phyloP scores from a whole-genome alignment of 2,113 vertebrate species.

The Crotophaga sulcirostris region DNA sequence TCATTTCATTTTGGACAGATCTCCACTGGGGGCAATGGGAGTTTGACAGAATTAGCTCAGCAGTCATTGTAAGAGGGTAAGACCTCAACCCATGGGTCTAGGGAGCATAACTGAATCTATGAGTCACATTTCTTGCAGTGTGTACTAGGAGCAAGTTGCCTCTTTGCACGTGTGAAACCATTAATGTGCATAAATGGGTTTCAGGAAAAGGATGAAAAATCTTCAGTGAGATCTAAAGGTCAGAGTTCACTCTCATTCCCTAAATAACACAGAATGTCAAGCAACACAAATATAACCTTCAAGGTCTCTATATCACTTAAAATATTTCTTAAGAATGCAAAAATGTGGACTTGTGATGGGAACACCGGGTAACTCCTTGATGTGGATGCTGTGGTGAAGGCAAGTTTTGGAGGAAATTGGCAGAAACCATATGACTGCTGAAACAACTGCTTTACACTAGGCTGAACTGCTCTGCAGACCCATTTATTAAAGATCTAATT shows the following conservation, averaged over 20 bases:
- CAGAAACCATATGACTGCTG: background rate
- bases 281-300: background rate
- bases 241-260: background rate
- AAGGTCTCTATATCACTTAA: background rate
- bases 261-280: background rate
- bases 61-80: background rate
- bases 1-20: background rate
- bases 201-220: background rate
- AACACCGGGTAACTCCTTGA: background rate
- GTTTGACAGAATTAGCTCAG: background rate
- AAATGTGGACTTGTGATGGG: background rate
- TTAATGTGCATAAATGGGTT: background rate
- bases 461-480: background rate
- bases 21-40: background rate
- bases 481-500: slow-evolving; percentile 33
- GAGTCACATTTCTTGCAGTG: background rate
- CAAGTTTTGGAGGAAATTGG: background rate
- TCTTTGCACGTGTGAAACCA: accelerated
- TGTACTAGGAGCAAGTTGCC: background rate
- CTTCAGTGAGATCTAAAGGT: background rate
- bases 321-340: background rate
- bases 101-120: background rate
- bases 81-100: background rate
- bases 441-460: background rate
- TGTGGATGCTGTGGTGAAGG: background rate